Evolutionary conservation across 2,797 vertebrate genomes (phyloP), one percentile per base, ranked within the genome.

Genomic region (Momotus momota): DNA sequence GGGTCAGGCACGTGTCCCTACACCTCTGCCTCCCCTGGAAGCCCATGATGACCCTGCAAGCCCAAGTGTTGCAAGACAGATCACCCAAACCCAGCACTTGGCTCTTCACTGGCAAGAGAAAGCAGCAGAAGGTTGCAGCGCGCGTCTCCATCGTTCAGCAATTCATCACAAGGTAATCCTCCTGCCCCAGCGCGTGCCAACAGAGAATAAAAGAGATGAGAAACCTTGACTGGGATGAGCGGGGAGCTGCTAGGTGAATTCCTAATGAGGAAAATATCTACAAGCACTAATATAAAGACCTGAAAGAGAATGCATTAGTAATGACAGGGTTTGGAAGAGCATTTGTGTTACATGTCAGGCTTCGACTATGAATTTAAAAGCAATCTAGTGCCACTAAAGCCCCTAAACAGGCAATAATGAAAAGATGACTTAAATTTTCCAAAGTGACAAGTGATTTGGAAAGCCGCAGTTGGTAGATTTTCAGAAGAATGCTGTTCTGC

Each of bases 251-350:
- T 65, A 93, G 95, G 94, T 95, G 95, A 95, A 96, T 92, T 89
- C 92, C 86, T 93, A 89, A 97, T 89, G 85, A 96, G 93, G 70
- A 83, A 88, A 82, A 82, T 18, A 86, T 96, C 97, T 90, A 94
- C 86, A 78, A 89, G 91, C 70, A 25, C 83, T 96, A 92, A 94
- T 88, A 93, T 77, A 96, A 93, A 92, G 81, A 89, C 86, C 95
- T 80, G 78, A 94, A 95, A 97, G 95, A 81, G 95, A 97, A 96
- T 92, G 94, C 86, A 85, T 92, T 93, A 86, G 81, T 90, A 95
- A 95, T 93, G 92, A 90, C 91, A 97, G 95, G 86, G 88, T 92
- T 90, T 95, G 91, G 83, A 86, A 93, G 80, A 91, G 91, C 86
- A 92, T 95, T 94, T 96, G 73, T 86, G 81, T 93, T 89, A 75